Evolutionary conservation across 2,888 invertebrate genomes (phyloP).

Genomic region (Amblyjoppa fuscipennis): DNA sequence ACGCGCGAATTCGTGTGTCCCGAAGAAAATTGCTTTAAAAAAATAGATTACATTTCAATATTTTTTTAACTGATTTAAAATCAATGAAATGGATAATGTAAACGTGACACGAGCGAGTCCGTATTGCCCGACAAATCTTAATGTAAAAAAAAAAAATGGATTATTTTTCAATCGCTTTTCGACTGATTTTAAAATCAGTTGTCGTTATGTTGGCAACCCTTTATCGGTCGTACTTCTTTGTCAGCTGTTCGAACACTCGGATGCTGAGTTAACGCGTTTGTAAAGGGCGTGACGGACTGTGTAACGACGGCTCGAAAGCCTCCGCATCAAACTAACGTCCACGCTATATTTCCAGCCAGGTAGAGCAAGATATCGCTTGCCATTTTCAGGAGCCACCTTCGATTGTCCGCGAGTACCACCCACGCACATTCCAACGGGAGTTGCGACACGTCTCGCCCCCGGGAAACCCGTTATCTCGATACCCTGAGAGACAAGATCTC

Average conservation of each 20-base stretch:
- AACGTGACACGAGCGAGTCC: background rate
- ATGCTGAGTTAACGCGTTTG: slow-evolving; percentile 42
- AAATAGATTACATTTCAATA: too few species aligned
- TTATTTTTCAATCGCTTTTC: slow-evolving; percentile 10
- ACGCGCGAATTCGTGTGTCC: too few species aligned
- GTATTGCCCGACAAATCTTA: background rate
- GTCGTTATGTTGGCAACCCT: background rate
- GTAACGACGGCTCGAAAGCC: slow-evolving; percentile 33
- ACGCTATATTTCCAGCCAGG: slow-evolving; percentile 35
- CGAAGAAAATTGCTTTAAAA: too few species aligned
- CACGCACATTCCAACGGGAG: slow-evolving; percentile 67
- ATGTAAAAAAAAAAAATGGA: too few species aligned
- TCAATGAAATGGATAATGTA: background rate
- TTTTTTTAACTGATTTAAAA: background rate
- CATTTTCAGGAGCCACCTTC: slow-evolving; percentile 67
- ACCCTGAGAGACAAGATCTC: slow-evolving; percentile 64
- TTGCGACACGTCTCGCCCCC: slow-evolving; percentile 64
- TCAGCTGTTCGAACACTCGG: slow-evolving; percentile 26
- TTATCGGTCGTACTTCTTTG: background rate
- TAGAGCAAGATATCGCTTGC: slow-evolving; percentile 41
- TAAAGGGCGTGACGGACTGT: slow-evolving; percentile 44
- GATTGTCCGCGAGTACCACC: slow-evolving; percentile 67
- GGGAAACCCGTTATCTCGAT: slow-evolving; percentile 62
- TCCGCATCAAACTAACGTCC: slow-evolving; percentile 37
- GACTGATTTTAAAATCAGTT: slow-evolving; percentile 1